phyloP scores from a whole-genome alignment of 2,888 invertebrate genomes.

The Eupithecia dodoneata region DNA sequence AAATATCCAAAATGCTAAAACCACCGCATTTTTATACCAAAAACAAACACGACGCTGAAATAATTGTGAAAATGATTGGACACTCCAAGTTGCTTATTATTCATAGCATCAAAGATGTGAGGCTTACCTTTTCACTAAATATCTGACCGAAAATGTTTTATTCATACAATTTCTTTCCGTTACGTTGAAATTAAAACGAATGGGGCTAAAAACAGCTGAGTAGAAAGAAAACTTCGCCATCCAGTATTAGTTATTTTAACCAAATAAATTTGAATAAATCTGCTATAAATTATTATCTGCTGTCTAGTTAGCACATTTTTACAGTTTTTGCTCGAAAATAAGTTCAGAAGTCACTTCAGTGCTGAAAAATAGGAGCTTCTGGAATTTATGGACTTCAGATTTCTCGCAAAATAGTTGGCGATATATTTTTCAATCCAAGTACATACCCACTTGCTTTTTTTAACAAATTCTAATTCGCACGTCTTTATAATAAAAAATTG shows the following conservation, averaged over 20 bases:
- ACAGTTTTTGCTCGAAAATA: conserved; percentile 10
- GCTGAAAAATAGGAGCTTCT: conserved; percentile 1
- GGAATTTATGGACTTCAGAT: not conserved
- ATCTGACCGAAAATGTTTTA: conserved; percentile 59
- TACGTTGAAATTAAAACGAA: conserved; percentile 55
- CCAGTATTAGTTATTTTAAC: conserved; percentile 39
- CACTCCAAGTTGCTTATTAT: conserved; percentile 45
- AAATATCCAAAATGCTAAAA: not conserved
- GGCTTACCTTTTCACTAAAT: conserved; percentile 52
- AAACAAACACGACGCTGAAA: conserved; percentile 44
- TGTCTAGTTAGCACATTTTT: conserved; percentile 18
- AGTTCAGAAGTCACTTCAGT: not conserved
- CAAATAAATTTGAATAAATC: conserved; percentile 36
- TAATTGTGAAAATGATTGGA: conserved; percentile 40
- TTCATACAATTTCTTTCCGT: conserved; percentile 52
- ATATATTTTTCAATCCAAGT: not conserved
- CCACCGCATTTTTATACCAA: conserved; percentile 30
- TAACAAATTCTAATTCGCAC: not conserved
- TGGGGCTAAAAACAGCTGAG: conserved; percentile 40
- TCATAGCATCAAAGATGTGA: conserved; percentile 45
- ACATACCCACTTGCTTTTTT: not conserved
- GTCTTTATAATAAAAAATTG: not conserved
- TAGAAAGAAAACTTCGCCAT: conserved; percentile 45
- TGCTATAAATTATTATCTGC: conserved; percentile 43
- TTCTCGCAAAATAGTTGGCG: not conserved